Conservation (phyloP, 2,888 invertebrate genomes). For the Caenorhabditis sp. region DNA sequence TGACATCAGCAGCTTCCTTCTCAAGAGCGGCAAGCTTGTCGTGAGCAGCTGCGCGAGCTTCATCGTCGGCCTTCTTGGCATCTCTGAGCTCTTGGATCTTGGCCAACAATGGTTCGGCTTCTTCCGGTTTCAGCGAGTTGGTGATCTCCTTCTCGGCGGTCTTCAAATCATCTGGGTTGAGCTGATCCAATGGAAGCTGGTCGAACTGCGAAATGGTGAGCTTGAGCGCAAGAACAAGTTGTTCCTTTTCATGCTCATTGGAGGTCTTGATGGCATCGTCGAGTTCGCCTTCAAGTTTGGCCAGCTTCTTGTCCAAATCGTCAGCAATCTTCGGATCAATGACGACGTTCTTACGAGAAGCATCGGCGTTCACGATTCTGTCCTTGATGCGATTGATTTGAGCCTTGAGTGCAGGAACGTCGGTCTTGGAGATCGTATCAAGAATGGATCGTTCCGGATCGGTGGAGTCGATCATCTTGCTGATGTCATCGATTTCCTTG, state of each 20-base stretch:
- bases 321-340: constrained; percentile 30
- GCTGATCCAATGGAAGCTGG: constrained; percentile 39
- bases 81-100: constrained; percentile 56
- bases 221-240: constrained; percentile 11
- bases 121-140: constrained; percentile 30
- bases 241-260: constrained; percentile 57
- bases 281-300: constrained; percentile 53
- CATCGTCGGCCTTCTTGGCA: constrained; percentile 51
- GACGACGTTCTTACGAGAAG: constrained; percentile 47
- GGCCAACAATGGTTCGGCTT: constrained; percentile 49
- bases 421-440: constrained; percentile 20
- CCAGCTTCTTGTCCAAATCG: constrained; percentile 49
- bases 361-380: constrained; percentile 35
- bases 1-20: constrained; percentile 55
- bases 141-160: constrained; percentile 24
- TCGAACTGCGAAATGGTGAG: constrained; percentile 50
- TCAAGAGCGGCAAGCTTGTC: constrained; percentile 55
- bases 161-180: constrained; percentile 34
- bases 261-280: constrained; percentile 52
- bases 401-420: constrained; percentile 57
- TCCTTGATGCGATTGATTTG: constrained; percentile 55
- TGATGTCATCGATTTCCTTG: constrained; percentile 20
- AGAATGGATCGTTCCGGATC: constrained; percentile 27
- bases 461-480: constrained; percentile 3
- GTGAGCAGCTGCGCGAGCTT: constrained; percentile 48